Conservation (phyloP, 2,113 vertebrate species). For the Epinephelus moara region DNA sequence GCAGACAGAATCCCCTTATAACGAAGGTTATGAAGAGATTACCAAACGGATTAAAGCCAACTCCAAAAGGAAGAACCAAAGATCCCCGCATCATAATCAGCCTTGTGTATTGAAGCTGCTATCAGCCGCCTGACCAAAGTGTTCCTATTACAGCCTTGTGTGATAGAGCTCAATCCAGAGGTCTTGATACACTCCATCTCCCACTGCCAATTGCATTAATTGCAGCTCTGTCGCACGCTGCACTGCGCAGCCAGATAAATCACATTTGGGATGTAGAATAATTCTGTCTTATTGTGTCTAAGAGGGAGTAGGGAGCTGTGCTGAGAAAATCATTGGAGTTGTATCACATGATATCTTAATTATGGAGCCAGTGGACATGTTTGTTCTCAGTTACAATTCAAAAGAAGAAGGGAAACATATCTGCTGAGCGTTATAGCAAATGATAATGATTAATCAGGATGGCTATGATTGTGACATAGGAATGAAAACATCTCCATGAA, state of each 20-base stretch:
- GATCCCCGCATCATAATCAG: conserved; percentile 56
- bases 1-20: conserved; percentile 26
- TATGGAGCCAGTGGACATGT: conserved; percentile 31
- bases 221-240: conserved; percentile 41
- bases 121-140: conserved; percentile 39
- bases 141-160: conserved; percentile 54
- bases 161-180: conserved; percentile 51
- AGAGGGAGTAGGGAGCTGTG: conserved; percentile 17
- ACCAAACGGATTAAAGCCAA: conserved; percentile 56
- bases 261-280: conserved; percentile 46
- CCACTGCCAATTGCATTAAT: conserved; percentile 48
- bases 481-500: background rate
- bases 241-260: conserved; percentile 41
- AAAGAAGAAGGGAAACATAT: background rate
- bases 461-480: background rate
- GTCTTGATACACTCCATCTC: conserved; percentile 49
- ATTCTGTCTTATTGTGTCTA: conserved; percentile 53
- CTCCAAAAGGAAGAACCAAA: conserved; percentile 37
- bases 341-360: conserved; percentile 49
- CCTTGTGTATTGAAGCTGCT: conserved; percentile 39
- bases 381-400: conserved; percentile 44
- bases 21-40: conserved; percentile 60
- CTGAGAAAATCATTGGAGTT: conserved; percentile 47
- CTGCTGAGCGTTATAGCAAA: background rate
- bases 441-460: conserved; percentile 9